phyloP scores from a whole-genome alignment of 2,888 invertebrate genomes.

The Scaptomyza caliginosa region DNA sequence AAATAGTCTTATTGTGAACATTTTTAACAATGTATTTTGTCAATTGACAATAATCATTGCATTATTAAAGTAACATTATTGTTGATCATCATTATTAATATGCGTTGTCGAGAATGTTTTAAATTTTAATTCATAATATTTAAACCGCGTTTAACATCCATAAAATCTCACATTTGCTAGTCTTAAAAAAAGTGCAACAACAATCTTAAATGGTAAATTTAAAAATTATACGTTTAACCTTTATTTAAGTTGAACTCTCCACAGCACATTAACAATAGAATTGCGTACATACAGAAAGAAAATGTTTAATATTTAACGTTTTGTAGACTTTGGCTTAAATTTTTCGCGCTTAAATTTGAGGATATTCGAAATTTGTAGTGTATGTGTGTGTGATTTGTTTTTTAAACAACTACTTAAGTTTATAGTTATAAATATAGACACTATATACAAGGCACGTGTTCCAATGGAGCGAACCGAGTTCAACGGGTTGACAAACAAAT shows the following conservation, averaged over 20 bases:
- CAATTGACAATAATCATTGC: background rate
- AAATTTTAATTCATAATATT: background rate
- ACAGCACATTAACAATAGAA: slow-evolving; percentile 26
- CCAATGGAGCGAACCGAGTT: slow-evolving; percentile 30
- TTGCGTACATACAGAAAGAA: slow-evolving; percentile 29
- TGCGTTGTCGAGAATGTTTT: background rate
- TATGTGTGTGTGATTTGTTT: slow-evolving; percentile 5
- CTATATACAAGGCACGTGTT: slow-evolving; percentile 61
- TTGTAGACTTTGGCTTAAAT: slow-evolving; percentile 63
- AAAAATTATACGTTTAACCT: slow-evolving; percentile 22
- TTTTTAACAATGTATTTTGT: slow-evolving; percentile 1
- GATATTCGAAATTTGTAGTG: slow-evolving; percentile 20
- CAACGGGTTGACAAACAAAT: slow-evolving; percentile 3
- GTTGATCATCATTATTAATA: background rate
- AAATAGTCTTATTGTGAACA: slow-evolving; percentile 1
- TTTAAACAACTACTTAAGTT: slow-evolving; percentile 26
- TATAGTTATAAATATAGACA: slow-evolving; percentile 54
- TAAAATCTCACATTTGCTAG: background rate
- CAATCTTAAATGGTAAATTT: background rate
- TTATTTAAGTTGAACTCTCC: slow-evolving; percentile 47
- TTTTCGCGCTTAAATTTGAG: slow-evolving; percentile 34
- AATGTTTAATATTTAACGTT: slow-evolving; percentile 28
- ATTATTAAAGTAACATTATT: background rate
- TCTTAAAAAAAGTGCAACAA: background rate
- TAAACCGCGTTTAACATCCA: background rate